Conservation (phyloP, 1,140 invertebrate species). For the Atta texana region DNA sequence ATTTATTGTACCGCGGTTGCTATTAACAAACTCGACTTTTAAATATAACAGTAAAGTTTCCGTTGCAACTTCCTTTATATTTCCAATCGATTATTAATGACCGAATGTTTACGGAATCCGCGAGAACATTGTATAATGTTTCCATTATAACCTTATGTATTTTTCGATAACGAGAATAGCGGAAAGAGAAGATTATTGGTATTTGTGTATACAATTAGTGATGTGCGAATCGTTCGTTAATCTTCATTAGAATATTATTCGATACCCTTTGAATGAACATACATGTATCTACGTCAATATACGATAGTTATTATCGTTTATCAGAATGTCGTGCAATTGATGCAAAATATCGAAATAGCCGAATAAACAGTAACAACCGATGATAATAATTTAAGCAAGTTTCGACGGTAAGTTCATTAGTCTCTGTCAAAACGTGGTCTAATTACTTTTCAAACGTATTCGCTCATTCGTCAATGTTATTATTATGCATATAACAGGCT, state of each 20-base stretch:
- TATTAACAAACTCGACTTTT: background rate
- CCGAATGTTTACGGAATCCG: background rate
- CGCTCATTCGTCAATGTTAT: background rate
- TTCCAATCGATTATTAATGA: slow-evolving; percentile 9
- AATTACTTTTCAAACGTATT: slow-evolving; percentile 39
- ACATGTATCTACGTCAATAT: background rate
- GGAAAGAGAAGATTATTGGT: slow-evolving; percentile 12
- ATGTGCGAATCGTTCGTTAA: slow-evolving; percentile 33
- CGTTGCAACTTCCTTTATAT: background rate
- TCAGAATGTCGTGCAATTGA: slow-evolving; percentile 27
- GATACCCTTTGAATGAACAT: slow-evolving; percentile 1
- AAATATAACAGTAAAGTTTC: slow-evolving; percentile 5
- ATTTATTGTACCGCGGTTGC: background rate
- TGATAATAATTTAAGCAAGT: slow-evolving; percentile 60
- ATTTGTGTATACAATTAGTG: background rate
- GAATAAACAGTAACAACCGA: slow-evolving; percentile 3
- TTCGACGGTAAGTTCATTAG: slow-evolving; percentile 50
- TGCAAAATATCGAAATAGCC: slow-evolving; percentile 40
- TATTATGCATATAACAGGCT: background rate
- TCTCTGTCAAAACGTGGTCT: slow-evolving; percentile 47
- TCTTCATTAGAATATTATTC: slow-evolving; percentile 35
- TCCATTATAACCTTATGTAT: background rate
- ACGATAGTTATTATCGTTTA: slow-evolving; percentile 25
- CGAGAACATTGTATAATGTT: background rate
- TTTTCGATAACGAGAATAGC: background rate